Conservation (phyloP, 2,113 vertebrate species). For the Callionymus lyra region DNA sequence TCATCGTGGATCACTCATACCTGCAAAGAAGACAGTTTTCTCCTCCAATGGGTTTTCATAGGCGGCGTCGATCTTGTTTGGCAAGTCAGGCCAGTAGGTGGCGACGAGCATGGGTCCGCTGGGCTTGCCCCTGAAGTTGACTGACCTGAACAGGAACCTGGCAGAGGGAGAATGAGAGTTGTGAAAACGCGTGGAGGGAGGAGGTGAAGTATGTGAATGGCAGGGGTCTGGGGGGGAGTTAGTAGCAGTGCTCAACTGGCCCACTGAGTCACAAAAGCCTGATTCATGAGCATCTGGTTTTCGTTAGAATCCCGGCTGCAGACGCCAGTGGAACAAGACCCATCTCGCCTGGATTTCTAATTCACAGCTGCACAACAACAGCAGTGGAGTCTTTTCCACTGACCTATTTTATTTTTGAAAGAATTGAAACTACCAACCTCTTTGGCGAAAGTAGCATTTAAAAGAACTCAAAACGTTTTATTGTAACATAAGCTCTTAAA, state of each 20-base stretch:
- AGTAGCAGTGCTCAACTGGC: slow-evolving; percentile 47
- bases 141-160: slow-evolving; percentile 92
- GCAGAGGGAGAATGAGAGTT: slow-evolving; percentile 21
- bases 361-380: slow-evolving; percentile 58
- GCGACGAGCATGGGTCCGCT: slow-evolving; percentile 84
- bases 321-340: slow-evolving; percentile 65
- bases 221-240: slow-evolving; percentile 13
- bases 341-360: slow-evolving; percentile 62
- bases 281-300: slow-evolving; percentile 79
- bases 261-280: slow-evolving; percentile 68
- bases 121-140: slow-evolving; percentile 76
- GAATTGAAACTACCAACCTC: slow-evolving; percentile 29
- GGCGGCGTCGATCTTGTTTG: slow-evolving; percentile 85
- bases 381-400: slow-evolving; percentile 59
- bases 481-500: too few species aligned
- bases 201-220: slow-evolving; percentile 5
- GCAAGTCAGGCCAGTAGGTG: slow-evolving; percentile 93
- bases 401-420: slow-evolving; percentile 64
- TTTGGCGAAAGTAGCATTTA: too few species aligned
- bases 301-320: slow-evolving; percentile 51
- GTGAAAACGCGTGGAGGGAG: slow-evolving; percentile 17
- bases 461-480: too few species aligned
- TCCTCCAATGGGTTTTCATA: slow-evolving; percentile 91
- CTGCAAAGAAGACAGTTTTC: slow-evolving; percentile 91
- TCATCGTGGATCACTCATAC: too few species aligned